A percentile compares a stretch with the other conserved stretches of the same genome.
phyloP scores from a whole-genome alignment of 2,113 vertebrate genomes.

The Acanthochromis polyacanthus region DNA sequence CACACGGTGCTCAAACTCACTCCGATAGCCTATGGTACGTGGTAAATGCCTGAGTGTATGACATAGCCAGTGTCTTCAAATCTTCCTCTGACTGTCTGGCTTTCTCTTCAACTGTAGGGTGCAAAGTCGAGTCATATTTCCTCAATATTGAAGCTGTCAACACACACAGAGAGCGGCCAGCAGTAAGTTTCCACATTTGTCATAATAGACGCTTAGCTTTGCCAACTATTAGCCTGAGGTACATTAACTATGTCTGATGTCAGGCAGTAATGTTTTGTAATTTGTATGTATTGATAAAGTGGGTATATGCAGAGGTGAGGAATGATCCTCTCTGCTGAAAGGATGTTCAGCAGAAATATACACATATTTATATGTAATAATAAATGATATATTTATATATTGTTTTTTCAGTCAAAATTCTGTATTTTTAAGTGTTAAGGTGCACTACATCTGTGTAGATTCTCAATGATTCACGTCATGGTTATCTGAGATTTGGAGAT shows the following conservation, averaged over 20 bases:
- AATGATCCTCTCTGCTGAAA: too few species aligned
- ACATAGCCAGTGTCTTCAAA: not conserved
- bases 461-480: too few species aligned
- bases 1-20: slow-evolving; percentile 97
- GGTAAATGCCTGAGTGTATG: not conserved
- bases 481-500: too few species aligned
- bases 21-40: slow-evolving; percentile 93
- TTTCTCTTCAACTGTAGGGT: slow-evolving; percentile 82
- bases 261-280: not conserved
- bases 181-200: slow-evolving; percentile 78
- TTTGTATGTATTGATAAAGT: too few species aligned
- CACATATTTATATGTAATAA: too few species aligned
- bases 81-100: not conserved
- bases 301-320: too few species aligned
- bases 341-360: too few species aligned
- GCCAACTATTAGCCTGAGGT: not conserved
- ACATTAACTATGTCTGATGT: slow-evolving; percentile 1
- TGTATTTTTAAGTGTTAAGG: not conserved
- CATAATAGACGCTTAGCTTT: slow-evolving; percentile 11
- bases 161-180: slow-evolving; percentile 90
- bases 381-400: too few species aligned
- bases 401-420: not conserved
- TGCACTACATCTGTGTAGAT: too few species aligned
- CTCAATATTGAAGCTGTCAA: slow-evolving; percentile 93
- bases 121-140: slow-evolving; percentile 90